Evolutionary conservation across 1,140 invertebrate genomes (phyloP).

Genomic region (Heterodera schachtii): DNA sequence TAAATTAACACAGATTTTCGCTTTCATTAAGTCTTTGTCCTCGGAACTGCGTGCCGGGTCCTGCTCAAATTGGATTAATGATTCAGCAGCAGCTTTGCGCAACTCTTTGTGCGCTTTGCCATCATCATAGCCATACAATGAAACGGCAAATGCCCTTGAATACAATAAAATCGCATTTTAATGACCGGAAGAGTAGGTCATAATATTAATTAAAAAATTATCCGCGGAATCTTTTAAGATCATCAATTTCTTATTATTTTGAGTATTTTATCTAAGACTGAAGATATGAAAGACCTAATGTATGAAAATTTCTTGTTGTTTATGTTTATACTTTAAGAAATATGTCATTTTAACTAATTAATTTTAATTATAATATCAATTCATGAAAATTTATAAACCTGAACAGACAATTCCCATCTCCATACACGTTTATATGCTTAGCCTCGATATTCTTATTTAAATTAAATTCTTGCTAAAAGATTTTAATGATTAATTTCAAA

Average conservation of each 20-base stretch:
- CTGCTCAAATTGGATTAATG: neutral
- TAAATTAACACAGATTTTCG: neutral
- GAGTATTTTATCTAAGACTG: neutral
- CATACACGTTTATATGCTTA: neutral
- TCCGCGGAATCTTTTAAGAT: neutral
- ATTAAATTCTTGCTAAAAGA: neutral
- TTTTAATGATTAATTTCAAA: neutral
- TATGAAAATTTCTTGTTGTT: too few species aligned
- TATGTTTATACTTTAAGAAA: too few species aligned
- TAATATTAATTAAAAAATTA: neutral
- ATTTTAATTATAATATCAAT: too few species aligned
- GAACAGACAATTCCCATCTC: neutral
- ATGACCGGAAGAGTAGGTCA: neutral
- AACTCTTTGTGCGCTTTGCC: neutral
- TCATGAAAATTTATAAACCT: neutral
- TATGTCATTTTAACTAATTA: too few species aligned
- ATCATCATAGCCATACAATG: neutral
- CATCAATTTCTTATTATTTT: neutral
- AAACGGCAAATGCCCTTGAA: neutral
- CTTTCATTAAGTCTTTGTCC: neutral
- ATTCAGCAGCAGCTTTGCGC: neutral
- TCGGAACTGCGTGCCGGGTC: neutral
- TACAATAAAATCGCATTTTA: neutral
- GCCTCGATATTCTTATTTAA: neutral
- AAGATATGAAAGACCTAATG: too few species aligned